These are phyloP conservation scores for Corythaixoides concolor DNA, from an alignment of 2,113 vertebrate species.

Conservation along the genomic window DNA sequence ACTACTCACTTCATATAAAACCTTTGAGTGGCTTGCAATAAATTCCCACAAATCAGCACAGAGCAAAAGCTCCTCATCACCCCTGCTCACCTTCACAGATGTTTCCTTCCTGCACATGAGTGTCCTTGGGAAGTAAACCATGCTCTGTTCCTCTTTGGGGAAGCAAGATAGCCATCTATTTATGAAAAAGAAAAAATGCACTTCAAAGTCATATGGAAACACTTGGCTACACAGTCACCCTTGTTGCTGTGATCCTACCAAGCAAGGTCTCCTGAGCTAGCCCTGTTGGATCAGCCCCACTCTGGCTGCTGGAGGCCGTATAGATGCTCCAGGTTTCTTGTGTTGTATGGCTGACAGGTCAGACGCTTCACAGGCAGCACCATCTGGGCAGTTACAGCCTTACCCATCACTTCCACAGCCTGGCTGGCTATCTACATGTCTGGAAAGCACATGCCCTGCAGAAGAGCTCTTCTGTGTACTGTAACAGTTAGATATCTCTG, in stretches of 20 bases:
- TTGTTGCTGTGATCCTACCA: not conserved
- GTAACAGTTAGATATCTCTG: not conserved
- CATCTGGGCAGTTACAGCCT: not conserved
- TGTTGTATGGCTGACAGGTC: not conserved
- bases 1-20: not conserved
- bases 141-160: not conserved
- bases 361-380: not conserved
- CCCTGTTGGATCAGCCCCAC: accelerated
- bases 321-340: not conserved
- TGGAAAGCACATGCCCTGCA: not conserved
- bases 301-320: not conserved
- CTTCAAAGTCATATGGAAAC: not conserved
- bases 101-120: not conserved
- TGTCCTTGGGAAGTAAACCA: not conserved
- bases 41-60: not conserved
- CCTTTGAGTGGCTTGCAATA: not conserved
- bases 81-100: not conserved
- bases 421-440: not conserved
- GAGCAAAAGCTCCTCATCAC: not conserved
- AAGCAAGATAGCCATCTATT: conserved; percentile 1
- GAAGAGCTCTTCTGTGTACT: not conserved
- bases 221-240: not conserved
- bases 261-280: not conserved
- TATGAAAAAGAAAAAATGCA: not conserved
- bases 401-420: not conserved